Evolutionary conservation across 2,113 vertebrate species (phyloP), one percentile per base, ranked within the genome.

Genomic region (Eonycteris spelaea): DNA sequence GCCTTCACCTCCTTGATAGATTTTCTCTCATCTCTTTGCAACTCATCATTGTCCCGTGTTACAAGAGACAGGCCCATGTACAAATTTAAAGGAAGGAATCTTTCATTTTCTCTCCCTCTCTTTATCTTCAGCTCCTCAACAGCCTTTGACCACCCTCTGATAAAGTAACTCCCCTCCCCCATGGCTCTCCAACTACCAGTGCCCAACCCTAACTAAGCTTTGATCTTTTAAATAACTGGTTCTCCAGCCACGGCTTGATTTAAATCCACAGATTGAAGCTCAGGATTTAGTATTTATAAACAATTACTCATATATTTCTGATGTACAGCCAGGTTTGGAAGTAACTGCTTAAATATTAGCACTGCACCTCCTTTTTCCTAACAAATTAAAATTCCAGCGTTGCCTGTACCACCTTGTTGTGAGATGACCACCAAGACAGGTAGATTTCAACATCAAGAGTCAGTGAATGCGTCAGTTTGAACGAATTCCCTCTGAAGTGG

Each of bases 311-410:
- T 55, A 2, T 33, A 5, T 67, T 57, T 92, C 61, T 92, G 61
- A 83, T 35, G 5, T 70, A 18, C 6, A 74, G 43, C 74, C n/a
- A 94, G 57, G n/a, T 48, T 84, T 74, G 74, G 70, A 89, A 90
- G 43, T 55, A 35, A 77, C 55, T 73, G 35, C 38, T 70, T 74
- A 85, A 88, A 70, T 86, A 43, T 83, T 16, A 63, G 71, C 53
- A 26, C 48, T 33, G 3, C 1, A 28, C 35, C 55, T n/a, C 18
- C 8, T 38, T 48, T 65, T 67, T 59, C 88, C 74, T 79, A 65
- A 71, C 48, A 55, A 77, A 79, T 93, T 93, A 93, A 95, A 95
- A 93, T 92, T 79, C 82, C 67, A 48, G 53, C 6, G 55, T 82
- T 82, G 21, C 53, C 40, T 65, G 14, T 19, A 38, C 16, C 38